Percentiles rank a stretch among this genome's conserved stretches.
Evolutionary conservation across 1,140 invertebrate genomes (phyloP).

Genomic region (Drosophila arawakana): DNA sequence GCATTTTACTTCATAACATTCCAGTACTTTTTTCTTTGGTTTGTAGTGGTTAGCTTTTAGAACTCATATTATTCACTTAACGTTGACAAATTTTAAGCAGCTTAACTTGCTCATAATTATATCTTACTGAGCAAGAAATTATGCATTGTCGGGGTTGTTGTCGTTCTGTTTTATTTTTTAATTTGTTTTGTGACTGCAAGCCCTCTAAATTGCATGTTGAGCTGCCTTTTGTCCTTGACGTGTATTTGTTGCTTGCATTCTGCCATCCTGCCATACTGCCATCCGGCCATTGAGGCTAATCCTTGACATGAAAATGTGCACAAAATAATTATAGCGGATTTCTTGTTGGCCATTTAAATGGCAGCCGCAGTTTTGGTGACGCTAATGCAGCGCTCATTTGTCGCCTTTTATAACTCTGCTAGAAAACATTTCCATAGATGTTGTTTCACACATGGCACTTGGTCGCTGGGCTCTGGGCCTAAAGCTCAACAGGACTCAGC

Average conservation of each 20-base stretch:
- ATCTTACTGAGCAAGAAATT: constrained; percentile 1
- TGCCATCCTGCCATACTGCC: not conserved
- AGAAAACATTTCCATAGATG: not conserved
- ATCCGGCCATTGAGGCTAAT: constrained; percentile 27
- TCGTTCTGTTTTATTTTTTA: not conserved
- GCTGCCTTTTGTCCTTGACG: constrained; percentile 22
- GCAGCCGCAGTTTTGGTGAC: constrained; percentile 48
- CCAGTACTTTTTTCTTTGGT: not conserved
- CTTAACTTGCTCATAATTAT: constrained; percentile 31
- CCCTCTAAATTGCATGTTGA: constrained; percentile 18
- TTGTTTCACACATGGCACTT: constrained; percentile 46
- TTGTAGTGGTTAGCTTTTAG: not conserved
- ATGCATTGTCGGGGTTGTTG: constrained; percentile 1
- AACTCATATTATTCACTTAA: constrained; percentile 1
- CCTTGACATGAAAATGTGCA: constrained; percentile 46
- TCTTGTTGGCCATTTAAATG: constrained; percentile 44
- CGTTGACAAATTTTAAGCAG: constrained; percentile 27
- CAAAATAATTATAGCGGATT: constrained; percentile 47
- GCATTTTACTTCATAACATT: not conserved
- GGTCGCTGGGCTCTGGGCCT: not conserved
- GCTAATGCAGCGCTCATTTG: constrained; percentile 61
- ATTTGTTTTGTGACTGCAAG: constrained; percentile 4
- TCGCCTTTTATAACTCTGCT: constrained; percentile 34
- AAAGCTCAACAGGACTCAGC: constrained; percentile 29
- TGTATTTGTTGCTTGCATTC: constrained; percentile 36